Evolutionary conservation across 2,113 vertebrate species (phyloP), one percentile per base, ranked within the genome.

Genomic region (Pomatorhinus ruficollis): DNA sequence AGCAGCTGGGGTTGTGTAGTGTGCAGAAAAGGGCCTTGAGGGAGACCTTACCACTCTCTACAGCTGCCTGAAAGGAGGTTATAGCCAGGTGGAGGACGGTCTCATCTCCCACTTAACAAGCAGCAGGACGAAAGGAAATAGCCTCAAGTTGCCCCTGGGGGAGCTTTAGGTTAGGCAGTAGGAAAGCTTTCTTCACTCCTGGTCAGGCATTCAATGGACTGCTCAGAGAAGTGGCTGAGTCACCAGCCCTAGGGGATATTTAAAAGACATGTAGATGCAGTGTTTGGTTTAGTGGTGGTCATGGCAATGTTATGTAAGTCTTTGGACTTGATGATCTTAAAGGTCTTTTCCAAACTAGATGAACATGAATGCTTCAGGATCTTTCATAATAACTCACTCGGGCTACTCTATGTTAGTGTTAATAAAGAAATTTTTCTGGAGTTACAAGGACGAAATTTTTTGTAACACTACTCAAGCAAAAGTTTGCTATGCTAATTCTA

Each of bases 61-160:
- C 45, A 74, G 4, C 12, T 82, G 23, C 28, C 39, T 52, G 33
- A 66, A 52, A 37, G 27, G 12, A 20, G 33, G 5, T 3, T 66
- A 37, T n/a, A 50, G 37, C 12, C 33, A n/a, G 33, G 16, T 39
- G 33, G 27, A 16, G 28, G 33, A 59, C 0, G 0, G 12, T 33
- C 27, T 64, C 31, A 71, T 49, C 15, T 57, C 25, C 15, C 33
- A 24, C 4, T 6, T 33, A 37, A 24, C 12, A 28, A 72, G 44
- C 19, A 66, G 44, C 27, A 65, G 23, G 33, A 33, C 2, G 2
- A 25, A 72, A 23, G 12, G 37, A 65, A 44, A n/a, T 20, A 22
- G 33, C 52, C 15, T 81, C 52, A 59, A 28, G 23, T 44, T 50
- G 44, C 22, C 8, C 1, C 1, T 1, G 6, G 8, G 14, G 11